Base-by-base conservation (phyloP, 30 jellyfish, hydroid and myxozoan genomes). In the Aurelia aurita complex sp. Pacific region DNA sequence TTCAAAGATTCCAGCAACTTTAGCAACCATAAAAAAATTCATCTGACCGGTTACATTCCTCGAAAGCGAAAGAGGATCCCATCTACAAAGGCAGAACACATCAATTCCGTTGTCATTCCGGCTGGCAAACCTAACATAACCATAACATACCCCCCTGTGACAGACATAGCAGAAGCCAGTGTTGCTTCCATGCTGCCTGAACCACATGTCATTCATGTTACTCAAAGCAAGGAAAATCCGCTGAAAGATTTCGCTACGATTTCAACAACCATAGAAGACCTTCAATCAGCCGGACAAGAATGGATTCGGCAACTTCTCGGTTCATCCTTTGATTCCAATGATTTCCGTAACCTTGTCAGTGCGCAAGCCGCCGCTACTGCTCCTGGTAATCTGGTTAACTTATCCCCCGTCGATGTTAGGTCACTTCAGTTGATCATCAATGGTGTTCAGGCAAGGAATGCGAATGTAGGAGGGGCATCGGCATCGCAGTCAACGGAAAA, bases 1-100 rank as follows among this genome's bases (percentile, higher is more conserved):
- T 82, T 82, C 91, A 82, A 82, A 62, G 91, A 82, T 63, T 82
- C 91, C 10, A 82, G 91, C 85, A 82, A 82, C 36, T 82, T 82
- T 55, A 82, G 91, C 75, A 82, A 82, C 82, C 91, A 82, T 69
- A 82, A 71, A 76, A 70, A 71, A 62, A 82, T 82, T 71, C 91
- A 82, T 42, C 59, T 38, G 73, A 57, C 73, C 40, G 91, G 85
- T 16, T 82, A 82, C 71, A 34, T 82, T 36, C 91, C 91, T 15
- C 83, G 91, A 32, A 70, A 72, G 54, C 91, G 91, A 78, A 82
- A 82, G 65, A 84, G 91, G 13, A 33, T 7, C 10, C 35, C 67
- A 9, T 16, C 46, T 16, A 59, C 52, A 38, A 71, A 57, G 11
- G 80, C n/a, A 5, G 80, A 59, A 33, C 68, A 60, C 61, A 67